Evolutionary conservation across 2,797 vertebrate species (phyloP), one percentile per base, ranked within the genome.

Genomic region (Etheostoma nigrum): DNA sequence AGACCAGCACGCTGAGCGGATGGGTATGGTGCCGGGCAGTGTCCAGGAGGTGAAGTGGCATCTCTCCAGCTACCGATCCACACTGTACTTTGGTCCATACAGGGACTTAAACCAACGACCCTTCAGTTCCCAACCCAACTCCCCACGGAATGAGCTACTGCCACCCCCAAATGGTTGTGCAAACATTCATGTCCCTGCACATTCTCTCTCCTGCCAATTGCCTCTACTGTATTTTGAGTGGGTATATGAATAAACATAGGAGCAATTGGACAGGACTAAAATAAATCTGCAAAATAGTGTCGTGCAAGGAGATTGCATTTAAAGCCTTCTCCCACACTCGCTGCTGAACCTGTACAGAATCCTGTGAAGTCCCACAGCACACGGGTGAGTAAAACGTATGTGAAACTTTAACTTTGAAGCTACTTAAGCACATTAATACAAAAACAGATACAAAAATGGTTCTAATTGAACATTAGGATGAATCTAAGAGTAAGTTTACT

Each of bases 161-260:
- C 27, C 27, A 27, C 27, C 27, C 27, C 4, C 27, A 27, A 81
- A 77, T 57, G 64, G 74, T 89, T 83, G 89, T 85, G 78, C 84
- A 76, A 86, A 77, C 76, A 19, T 78, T 78, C 70, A 76, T 86
- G 70, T 86, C 63, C 76, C 74, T 69, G 60, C 67, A 65, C 79
- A 69, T 67, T 42, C 52, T 59, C 59, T 9, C 19, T 69, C 59
- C 57, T 76, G 73, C 68, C 81, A 88, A 76, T 84, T 61, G 30
- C 27, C 73, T 63, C 79, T n/a, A 72, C 86, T 86, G 78, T 79
- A 33, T 60, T 73, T 72, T 19, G 48, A 71, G 42, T 63, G 40
- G 19, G n/a, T 71, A 52, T 80, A 72, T 59, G 27, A 81, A 78
- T 61, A 81, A 72, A 72, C 62, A 84, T 51, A 30, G 33, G 23